Percentiles rank a stretch among this genome's conserved stretches.
Evolutionary conservation across 2,797 vertebrate genomes (phyloP).

Genomic region (Monodelphis domestica): DNA sequence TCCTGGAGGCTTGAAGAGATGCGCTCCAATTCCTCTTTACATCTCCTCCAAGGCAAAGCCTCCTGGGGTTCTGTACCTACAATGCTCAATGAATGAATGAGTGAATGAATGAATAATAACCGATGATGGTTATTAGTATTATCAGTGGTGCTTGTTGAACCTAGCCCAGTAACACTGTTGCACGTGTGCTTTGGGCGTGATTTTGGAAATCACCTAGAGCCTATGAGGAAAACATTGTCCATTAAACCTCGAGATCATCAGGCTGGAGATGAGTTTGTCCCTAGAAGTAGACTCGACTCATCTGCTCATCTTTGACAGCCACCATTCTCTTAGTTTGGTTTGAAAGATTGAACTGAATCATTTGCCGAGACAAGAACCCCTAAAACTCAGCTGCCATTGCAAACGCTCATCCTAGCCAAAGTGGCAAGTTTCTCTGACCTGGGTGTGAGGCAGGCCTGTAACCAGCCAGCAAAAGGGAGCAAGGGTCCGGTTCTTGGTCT

Average conservation of each 20-base stretch:
- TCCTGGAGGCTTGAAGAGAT: background rate
- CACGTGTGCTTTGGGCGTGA: no score
- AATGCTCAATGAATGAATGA: background rate
- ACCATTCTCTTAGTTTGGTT: slow-evolving; percentile 3
- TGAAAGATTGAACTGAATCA: slow-evolving; percentile 19
- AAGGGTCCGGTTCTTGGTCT: background rate
- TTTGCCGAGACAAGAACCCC: slow-evolving; percentile 2
- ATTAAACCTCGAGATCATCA: background rate
- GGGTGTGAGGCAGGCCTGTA: slow-evolving; percentile 11
- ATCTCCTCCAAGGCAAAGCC: background rate
- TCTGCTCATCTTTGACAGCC: background rate
- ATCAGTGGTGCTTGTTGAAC: background rate
- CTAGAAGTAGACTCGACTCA: slow-evolving; percentile 21
- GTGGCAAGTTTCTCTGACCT: background rate
- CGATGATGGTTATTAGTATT: no score
- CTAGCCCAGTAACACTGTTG: background rate
- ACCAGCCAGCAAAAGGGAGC: background rate
- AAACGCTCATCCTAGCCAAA: slow-evolving; percentile 39
- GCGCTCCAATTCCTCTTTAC: background rate
- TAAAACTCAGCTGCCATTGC: slow-evolving; percentile 3
- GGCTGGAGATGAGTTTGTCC: background rate
- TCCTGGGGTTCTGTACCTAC: background rate
- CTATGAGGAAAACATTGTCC: background rate
- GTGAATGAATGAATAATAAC: background rate
- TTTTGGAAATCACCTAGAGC: background rate